Percentiles rank a stretch among this genome's conserved stretches.
These are phyloP conservation scores for Formica aserva DNA, from an alignment of 2,888 invertebrate species.

Conservation along the genomic window DNA sequence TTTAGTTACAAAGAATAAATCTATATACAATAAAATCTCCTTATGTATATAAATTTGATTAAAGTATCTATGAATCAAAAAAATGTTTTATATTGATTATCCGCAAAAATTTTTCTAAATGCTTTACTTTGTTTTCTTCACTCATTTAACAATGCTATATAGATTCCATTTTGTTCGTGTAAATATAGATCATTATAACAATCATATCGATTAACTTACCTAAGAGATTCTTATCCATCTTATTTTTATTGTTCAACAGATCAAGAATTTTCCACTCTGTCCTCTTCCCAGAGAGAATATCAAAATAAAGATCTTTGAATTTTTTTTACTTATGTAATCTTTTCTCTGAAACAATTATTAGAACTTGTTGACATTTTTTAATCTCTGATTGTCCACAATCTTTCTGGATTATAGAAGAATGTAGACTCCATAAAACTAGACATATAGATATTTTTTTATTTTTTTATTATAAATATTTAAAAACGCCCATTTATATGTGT, in stretches of 20 bases:
- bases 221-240: not conserved
- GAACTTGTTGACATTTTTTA: not conserved
- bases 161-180: not conserved
- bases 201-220: not conserved
- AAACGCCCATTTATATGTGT: constrained; percentile 77
- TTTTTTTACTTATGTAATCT: not conserved
- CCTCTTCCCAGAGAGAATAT: not conserved
- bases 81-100: not conserved
- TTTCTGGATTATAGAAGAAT: not conserved
- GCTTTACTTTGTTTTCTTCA: not conserved
- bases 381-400: not conserved
- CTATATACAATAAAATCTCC: not conserved
- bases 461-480: constrained; percentile 84
- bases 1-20: not conserved
- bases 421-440: constrained; percentile 39
- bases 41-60: not conserved
- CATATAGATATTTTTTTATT: constrained; percentile 71
- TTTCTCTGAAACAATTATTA: not conserved
- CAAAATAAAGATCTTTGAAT: not conserved
- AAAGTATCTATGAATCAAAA: not conserved
- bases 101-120: not conserved
- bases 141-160: not conserved
- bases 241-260: not conserved
- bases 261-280: not conserved
- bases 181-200: not conserved